phyloP scores from a whole-genome alignment of 2,888 invertebrate species.

The Netelia virgata region DNA sequence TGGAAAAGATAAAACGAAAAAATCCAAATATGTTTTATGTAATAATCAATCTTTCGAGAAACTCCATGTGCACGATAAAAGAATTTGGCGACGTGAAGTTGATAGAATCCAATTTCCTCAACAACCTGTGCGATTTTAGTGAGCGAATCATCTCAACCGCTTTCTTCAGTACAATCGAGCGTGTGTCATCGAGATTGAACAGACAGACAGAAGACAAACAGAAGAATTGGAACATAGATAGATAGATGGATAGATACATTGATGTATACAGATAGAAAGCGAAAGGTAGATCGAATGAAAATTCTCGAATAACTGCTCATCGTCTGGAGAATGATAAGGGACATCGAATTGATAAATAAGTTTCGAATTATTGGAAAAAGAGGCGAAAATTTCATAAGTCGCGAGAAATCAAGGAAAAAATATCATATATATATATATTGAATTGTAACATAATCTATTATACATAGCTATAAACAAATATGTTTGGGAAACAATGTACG shows the following conservation, averaged over 20 bases:
- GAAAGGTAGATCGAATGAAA: neutral
- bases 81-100: neutral
- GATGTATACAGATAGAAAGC: neutral
- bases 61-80: neutral
- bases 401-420: neutral
- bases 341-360: constrained; percentile 31
- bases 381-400: neutral
- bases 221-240: neutral
- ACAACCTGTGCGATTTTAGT: constrained; percentile 43
- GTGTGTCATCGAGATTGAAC: constrained; percentile 6
- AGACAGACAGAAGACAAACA: constrained; percentile 17
- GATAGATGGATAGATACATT: constrained; percentile 14
- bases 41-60: constrained; percentile 27
- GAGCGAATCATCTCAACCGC: constrained; percentile 7
- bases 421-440: neutral
- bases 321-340: neutral
- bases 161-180: constrained; percentile 29
- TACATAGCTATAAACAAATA: no score
- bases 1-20: neutral
- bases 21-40: neutral
- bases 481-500: no score
- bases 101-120: constrained; percentile 52
- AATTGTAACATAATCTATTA: neutral
- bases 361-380: constrained; percentile 27
- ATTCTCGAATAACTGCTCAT: constrained; percentile 48